These are phyloP conservation scores for Spheniscus humboldti DNA, from an alignment of 2,797 vertebrate species.

Conservation along the genomic window DNA sequence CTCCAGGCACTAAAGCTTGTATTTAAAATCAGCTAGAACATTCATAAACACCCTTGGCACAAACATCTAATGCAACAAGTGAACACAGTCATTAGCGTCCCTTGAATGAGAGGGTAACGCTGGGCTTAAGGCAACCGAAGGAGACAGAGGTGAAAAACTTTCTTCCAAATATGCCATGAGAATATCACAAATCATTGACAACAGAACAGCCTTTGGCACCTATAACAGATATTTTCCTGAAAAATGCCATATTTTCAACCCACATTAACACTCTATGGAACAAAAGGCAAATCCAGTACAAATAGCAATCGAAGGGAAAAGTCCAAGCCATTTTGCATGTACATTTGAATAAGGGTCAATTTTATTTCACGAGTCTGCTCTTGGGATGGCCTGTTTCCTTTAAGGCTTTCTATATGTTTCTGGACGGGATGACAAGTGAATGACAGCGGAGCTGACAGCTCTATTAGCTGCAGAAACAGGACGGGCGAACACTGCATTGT, in stretches of 20 bases:
- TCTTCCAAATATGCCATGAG: not conserved
- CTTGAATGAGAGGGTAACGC: not conserved
- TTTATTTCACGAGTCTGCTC: slow-evolving; percentile 7
- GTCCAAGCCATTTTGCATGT: not conserved
- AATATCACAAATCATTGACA: not conserved
- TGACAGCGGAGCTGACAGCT: slow-evolving; percentile 64
- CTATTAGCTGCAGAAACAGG: slow-evolving; percentile 64
- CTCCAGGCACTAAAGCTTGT: not conserved
- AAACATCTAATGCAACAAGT: not conserved
- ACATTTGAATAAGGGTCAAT: not conserved
- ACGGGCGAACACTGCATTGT: not conserved
- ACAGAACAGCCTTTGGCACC: not conserved
- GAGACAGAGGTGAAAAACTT: not conserved
- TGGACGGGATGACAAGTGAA: slow-evolving; percentile 6
- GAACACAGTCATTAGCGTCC: not conserved
- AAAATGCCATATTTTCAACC: not conserved
- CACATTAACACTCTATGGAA: not conserved
- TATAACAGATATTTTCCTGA: not conserved
- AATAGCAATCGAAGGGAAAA: not conserved
- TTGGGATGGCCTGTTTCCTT: slow-evolving; percentile 31
- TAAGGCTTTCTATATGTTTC: slow-evolving; percentile 22
- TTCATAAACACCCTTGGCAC: not conserved
- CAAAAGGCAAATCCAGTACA: not conserved
- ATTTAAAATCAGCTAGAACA: not conserved
- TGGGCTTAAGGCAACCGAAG: not conserved